Evolutionary conservation across 2,797 vertebrate genomes (phyloP).

Genomic region (Carapus acus): DNA sequence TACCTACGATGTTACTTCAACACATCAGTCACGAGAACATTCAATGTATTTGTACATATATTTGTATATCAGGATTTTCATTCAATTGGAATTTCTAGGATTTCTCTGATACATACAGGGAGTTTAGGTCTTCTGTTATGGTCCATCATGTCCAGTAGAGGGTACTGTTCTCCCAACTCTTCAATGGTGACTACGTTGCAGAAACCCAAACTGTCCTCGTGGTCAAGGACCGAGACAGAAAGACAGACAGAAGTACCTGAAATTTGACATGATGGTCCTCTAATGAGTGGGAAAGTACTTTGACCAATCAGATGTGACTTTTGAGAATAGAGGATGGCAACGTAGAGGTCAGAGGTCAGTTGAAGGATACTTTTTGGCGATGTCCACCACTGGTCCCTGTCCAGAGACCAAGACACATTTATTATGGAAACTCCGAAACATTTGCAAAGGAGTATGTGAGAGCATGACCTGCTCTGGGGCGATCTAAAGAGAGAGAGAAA

Average conservation of each 20-base stretch:
- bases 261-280: no score
- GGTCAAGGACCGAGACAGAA: background rate
- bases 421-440: conserved; percentile 79
- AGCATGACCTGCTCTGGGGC: conserved; percentile 83
- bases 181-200: conserved; percentile 79
- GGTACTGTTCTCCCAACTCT: conserved; percentile 75
- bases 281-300: no score
- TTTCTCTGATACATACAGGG: conserved; percentile 18
- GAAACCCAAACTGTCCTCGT: conserved; percentile 78
- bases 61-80: no score
- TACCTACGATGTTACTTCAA: no score
- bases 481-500: conserved; percentile 63
- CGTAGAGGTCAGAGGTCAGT: background rate
- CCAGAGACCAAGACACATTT: conserved; percentile 85
- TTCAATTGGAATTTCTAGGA: no score
- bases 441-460: conserved; percentile 83
- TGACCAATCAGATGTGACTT: background rate
- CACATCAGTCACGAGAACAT: no score
- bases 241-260: no score
- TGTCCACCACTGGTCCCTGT: conserved; percentile 82
- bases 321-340: background rate
- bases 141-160: conserved; percentile 85
- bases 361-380: conserved; percentile 84
- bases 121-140: conserved; percentile 72
- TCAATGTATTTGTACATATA: no score